Percentiles rank a stretch among this genome's conserved stretches.
phyloP scores from a whole-genome alignment of 2,888 invertebrate genomes.

The Malachius bipustulatus region DNA sequence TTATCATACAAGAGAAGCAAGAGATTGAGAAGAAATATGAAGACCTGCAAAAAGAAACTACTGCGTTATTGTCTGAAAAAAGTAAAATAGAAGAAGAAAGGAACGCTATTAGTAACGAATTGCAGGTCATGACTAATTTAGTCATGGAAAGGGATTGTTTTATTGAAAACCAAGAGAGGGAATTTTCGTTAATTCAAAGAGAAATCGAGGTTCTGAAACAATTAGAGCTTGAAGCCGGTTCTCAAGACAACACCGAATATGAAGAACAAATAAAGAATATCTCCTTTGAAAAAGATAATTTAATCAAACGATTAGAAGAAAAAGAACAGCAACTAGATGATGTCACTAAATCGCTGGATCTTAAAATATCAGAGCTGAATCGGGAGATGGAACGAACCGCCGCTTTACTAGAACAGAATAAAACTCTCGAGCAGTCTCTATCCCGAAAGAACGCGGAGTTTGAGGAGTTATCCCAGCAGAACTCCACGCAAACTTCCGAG shows the following conservation, averaged over 20 bases:
- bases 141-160: no score
- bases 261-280: conserved; percentile 25
- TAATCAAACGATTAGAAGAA: no score
- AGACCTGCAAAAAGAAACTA: conserved; percentile 6
- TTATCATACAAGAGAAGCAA: no score
- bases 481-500: conserved; percentile 9
- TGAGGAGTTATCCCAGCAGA: conserved; percentile 9
- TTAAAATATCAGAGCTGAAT: conserved; percentile 14
- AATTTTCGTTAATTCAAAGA: no score
- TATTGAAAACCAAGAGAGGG: no score
- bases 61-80: not conserved
- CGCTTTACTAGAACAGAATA: not conserved
- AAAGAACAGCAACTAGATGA: conserved; percentile 5
- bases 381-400: conserved; percentile 7
- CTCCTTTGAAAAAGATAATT: conserved; percentile 25
- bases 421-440: conserved; percentile 8
- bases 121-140: no score
- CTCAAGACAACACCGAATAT: conserved; percentile 23
- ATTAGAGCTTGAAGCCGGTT: conserved; percentile 5
- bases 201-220: no score
- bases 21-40: conserved; percentile 15
- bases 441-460: conserved; percentile 11
- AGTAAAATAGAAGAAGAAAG: no score
- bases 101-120: no score
- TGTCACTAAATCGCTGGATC: conserved; percentile 12